phyloP scores from a whole-genome alignment of 2,113 vertebrate genomes.

The Pterocles orientalis region DNA sequence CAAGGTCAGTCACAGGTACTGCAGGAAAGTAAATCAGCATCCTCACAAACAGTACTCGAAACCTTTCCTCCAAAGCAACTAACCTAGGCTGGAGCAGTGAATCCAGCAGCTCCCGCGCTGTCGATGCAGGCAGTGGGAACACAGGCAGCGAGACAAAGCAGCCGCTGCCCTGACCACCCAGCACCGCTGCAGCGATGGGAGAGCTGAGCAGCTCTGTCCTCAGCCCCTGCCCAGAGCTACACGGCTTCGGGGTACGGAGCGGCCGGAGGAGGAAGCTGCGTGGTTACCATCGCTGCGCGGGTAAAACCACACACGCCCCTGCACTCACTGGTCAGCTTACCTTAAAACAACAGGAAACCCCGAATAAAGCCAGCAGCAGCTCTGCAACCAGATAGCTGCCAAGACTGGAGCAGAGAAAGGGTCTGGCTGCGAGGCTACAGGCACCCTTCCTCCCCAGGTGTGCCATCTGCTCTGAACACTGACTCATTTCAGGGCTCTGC shows the following conservation, averaged over 20 bases:
- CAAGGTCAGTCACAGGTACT: neutral
- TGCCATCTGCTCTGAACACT: neutral
- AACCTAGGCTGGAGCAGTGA: neutral
- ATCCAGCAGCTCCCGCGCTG: no score
- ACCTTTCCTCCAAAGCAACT: neutral
- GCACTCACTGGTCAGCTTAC: neutral
- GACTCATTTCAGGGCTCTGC: neutral
- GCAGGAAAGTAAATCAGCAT: neutral
- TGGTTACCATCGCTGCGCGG: neutral
- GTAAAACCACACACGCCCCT: neutral
- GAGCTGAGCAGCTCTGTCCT: neutral
- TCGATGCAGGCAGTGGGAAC: neutral
- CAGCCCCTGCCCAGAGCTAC: neutral
- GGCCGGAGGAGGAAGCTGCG: no score
- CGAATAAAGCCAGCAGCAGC: neutral
- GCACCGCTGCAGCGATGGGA: rapidly evolving
- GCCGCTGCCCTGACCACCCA: neutral
- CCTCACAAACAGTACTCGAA: neutral
- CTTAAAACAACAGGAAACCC: neutral
- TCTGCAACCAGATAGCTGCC: neutral
- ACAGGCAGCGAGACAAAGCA: neutral
- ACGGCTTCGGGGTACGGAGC: rapidly evolving
- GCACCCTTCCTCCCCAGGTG: neutral
- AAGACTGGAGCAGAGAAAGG: neutral
- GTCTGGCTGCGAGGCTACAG: neutral